Base-by-base conservation (phyloP, 2,797 vertebrate genomes). In the Smutsia temminckii region DNA sequence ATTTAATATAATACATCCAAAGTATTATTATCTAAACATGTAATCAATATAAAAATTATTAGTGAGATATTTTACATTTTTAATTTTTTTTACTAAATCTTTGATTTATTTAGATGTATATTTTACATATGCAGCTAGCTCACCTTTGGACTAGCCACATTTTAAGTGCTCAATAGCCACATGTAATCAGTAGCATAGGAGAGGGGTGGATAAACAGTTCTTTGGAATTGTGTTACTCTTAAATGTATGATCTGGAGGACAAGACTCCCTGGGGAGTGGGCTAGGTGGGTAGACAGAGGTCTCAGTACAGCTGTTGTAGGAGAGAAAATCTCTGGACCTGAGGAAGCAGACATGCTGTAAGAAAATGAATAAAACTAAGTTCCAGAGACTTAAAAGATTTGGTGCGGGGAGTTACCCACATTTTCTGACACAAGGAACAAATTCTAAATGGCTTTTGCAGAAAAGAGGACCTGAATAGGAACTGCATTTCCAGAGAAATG, bases 401-500 rank as follows among this genome's bases (percentile, higher is more conserved):
- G 77, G 96, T 93, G 85, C 71, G 93, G 97, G 96, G 81, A 51
- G 57, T 64, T 8, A 89, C 94, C 51, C 80, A 61, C 49, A 32
- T 94, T 95, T 97, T 97, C 89, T 97, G 96, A 96, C 94, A 98
- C 71, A 71, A 97, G 93, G 97, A 97, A 89, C 93, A 86, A 16
- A 14, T 92, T 91, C 84, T 94, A 91, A 97, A 89, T 96, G 95
- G 79, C 91, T 87, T 57, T 96, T 94, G 97, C 93, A 97, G 95
- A 96, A 97, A 88, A 98, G 94, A 93, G 64, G 92, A 37, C 64
- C 95, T 81, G 94, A 94, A 1, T 72, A 90, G 92, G 85, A 96
- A 83, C 79, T 97, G 92, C 93, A 95, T 97, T 98, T 97, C 71
- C 87, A 88, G 94, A 97, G 95, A 97, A 96, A 96, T 93, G 97